Evolutionary conservation across 2,797 vertebrate genomes (phyloP).

Genomic region (Eurystomus glaucurus): DNA sequence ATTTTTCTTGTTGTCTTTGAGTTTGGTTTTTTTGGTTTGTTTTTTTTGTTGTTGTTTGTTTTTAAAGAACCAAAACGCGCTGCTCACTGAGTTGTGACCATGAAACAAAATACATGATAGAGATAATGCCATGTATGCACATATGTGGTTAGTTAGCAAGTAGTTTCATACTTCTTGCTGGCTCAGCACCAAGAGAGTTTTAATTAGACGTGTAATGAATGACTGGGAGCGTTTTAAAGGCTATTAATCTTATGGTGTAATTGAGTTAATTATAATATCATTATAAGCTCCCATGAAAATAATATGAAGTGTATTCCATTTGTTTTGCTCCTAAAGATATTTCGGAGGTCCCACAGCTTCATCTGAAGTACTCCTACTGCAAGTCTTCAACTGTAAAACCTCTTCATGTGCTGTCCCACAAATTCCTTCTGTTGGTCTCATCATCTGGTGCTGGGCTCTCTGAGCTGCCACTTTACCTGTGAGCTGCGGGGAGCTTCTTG

Average conservation of each 20-base stretch:
- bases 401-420: neutral
- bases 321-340: neutral
- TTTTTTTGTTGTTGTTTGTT: too few species aligned
- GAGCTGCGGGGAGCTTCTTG: neutral
- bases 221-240: conserved; percentile 58
- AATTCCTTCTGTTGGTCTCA: neutral
- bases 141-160: neutral
- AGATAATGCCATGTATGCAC: neutral
- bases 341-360: neutral
- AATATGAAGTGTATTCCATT: conserved; percentile 42
- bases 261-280: conserved; percentile 68
- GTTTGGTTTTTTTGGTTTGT: too few species aligned
- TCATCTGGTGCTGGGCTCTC: fast-evolving
- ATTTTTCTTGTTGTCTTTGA: neutral
- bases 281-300: conserved; percentile 70
- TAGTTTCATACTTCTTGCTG: conserved; percentile 21
- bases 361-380: neutral
- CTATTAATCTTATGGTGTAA: conserved; percentile 67
- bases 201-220: conserved; percentile 71
- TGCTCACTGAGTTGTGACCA: neutral
- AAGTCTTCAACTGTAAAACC: neutral
- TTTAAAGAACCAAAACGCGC: neutral
- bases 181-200: conserved; percentile 57
- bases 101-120: neutral
- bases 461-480: neutral